phyloP scores from a whole-genome alignment of 2,888 invertebrate species.

The Pheosia tremula region DNA sequence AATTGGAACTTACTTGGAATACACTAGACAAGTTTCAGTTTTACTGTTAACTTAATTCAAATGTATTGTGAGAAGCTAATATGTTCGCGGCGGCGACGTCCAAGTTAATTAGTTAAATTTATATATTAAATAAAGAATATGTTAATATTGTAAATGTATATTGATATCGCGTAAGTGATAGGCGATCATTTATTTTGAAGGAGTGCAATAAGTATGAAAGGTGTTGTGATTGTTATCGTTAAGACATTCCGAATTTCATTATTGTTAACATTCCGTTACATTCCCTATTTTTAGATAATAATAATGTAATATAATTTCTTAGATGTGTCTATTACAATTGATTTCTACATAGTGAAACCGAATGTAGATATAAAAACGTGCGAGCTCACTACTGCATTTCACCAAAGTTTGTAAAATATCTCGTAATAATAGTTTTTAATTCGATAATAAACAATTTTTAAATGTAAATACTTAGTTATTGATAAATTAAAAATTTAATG shows the following conservation, averaged over 20 bases:
- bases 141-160: conserved; percentile 84
- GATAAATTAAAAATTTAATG: conserved; percentile 57
- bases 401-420: conserved; percentile 85
- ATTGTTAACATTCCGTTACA: conserved; percentile 77
- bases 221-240: conserved; percentile 81
- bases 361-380: conserved; percentile 72
- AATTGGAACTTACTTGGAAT: conserved; percentile 42
- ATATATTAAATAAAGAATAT: conserved; percentile 77
- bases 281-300: conserved; percentile 58
- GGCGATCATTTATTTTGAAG: conserved; percentile 79
- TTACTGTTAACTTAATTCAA: conserved; percentile 42
- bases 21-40: conserved; percentile 63
- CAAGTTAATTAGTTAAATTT: conserved; percentile 79
- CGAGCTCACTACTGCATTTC: conserved; percentile 78
- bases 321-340: conserved; percentile 40
- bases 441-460: conserved; percentile 80
- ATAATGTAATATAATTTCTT: conserved; percentile 36
- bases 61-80: conserved; percentile 52
- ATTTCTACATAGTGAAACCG: conserved; percentile 51
- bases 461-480: conserved; percentile 77
- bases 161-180: conserved; percentile 75
- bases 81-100: conserved; percentile 61
- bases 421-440: conserved; percentile 79
- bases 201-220: conserved; percentile 83
- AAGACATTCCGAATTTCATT: conserved; percentile 62